Evolutionary conservation across 2,797 vertebrate species (phyloP), one percentile per base, ranked within the genome.

Genomic region (Rhincodon typus): DNA sequence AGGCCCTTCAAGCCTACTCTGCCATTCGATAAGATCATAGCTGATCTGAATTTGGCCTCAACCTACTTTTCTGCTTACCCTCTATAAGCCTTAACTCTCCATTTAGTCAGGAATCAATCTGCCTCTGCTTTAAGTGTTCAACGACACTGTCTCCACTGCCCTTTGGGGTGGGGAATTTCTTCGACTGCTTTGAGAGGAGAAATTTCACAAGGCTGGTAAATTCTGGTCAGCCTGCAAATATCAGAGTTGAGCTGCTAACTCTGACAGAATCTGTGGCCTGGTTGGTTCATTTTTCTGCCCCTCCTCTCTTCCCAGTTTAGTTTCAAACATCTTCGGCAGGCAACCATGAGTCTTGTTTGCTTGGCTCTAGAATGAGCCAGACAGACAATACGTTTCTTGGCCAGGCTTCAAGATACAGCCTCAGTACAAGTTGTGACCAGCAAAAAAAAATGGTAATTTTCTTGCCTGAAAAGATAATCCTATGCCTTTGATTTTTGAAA

Each of bases 231-330:
- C 21, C 23, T 25, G 19, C 25, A 93, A 93, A 23, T 93, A 13
- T 66, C 62, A 93, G 90, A 93, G 62, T 23, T 93, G n/a, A 19
- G 62, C n/a, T 69, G n/a, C 17, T 93, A n/a, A 93, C 66, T 93
- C 66, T 67, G 17, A 67, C 23, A 6, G 17, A 93, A 82, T 1
- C 38, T 21, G 1, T 19, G 82, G 1, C 62, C 8, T 42, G 12
- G 8, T 23, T 4, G 42, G 62, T 42, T 67, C 90, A 93, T 93
- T 69, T 25, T 42, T 42, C 8, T 93, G 23, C n/a, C 21, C 7
- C n/a, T 69, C 21, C 19, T 69, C 10, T 42, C 62, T 17, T 93
- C 8, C 6, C 90, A 69, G 25, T 67, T 84, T 69, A 12, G 90
- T 27, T 69, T 66, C 7, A 42, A 69, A 69, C 5, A 12, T 62